A percentile compares a stretch with the other conserved stretches of the same genome.
These are phyloP conservation scores for Aldabrachelys gigantea DNA, from an alignment of 2,113 vertebrate species.

Conservation along the genomic window DNA sequence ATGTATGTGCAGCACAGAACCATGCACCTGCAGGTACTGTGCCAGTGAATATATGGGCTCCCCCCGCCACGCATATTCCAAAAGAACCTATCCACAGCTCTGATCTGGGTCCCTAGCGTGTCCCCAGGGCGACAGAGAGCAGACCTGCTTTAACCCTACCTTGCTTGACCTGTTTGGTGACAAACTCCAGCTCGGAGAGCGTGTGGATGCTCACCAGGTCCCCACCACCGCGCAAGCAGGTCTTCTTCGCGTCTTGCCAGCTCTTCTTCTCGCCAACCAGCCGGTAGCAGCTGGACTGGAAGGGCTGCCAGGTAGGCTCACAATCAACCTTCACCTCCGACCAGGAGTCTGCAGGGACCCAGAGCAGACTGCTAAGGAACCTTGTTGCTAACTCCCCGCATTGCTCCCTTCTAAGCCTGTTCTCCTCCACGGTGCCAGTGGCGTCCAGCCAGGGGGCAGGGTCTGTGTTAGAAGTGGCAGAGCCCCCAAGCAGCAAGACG, in stretches of 20 bases:
- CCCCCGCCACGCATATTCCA: not conserved
- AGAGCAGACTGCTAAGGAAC: not conserved
- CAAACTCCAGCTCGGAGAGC: constrained; percentile 92
- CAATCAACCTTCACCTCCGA: constrained; percentile 87
- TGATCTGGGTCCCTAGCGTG: not conserved
- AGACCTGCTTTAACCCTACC: constrained; percentile 63
- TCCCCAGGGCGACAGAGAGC: not conserved
- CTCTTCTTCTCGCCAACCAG: constrained; percentile 86
- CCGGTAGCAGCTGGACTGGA: constrained; percentile 94
- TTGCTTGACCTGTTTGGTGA: constrained; percentile 89
- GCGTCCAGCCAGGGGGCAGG: not conserved
- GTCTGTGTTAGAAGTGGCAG: not conserved
- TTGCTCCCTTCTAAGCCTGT: not conserved
- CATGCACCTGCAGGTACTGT: not conserved
- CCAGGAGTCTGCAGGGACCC: constrained; percentile 72
- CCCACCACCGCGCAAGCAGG: constrained; percentile 88
- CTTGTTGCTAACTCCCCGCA: not conserved
- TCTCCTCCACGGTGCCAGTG: not conserved
- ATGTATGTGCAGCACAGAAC: not conserved
- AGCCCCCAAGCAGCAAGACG: not conserved
- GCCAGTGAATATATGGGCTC: not conserved
- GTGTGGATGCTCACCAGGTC: constrained; percentile 96
- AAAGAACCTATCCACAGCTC: not conserved
- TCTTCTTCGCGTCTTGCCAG: constrained; percentile 90
- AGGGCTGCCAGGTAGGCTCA: constrained; percentile 92